A percentile compares a stretch with the other conserved stretches of the same genome.
Evolutionary conservation across 2,113 vertebrate species (phyloP).

Genomic region (Ceyx margarethae): DNA sequence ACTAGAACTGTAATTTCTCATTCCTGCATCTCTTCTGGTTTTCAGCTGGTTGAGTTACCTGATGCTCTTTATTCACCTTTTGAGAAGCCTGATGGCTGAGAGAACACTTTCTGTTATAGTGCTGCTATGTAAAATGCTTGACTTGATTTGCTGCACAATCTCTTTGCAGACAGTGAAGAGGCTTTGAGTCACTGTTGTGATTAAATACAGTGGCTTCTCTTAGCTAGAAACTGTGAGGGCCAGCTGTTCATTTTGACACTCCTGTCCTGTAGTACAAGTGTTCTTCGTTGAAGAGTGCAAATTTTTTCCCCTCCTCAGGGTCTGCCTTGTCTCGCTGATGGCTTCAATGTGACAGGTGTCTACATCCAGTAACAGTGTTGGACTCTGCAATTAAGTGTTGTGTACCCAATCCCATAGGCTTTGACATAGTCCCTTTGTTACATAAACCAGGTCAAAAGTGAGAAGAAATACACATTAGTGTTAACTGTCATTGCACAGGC

Average conservation of each 20-base stretch:
- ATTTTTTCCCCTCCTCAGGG: accelerated
- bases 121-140: not conserved
- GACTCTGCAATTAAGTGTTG: not conserved
- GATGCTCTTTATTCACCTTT: not conserved
- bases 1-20: not conserved
- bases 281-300: accelerated
- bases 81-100: not conserved
- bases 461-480: not conserved
- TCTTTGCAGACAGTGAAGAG: not conserved
- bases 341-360: not conserved
- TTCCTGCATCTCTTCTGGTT: not conserved
- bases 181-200: not conserved
- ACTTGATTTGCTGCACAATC: not conserved
- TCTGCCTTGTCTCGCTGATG: not conserved
- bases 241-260: not conserved
- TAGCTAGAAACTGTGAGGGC: not conserved
- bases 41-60: not conserved
- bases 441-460: not conserved
- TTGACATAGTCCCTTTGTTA: not conserved
- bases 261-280: not conserved
- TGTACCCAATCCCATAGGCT: not conserved
- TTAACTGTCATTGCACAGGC: not conserved
- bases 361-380: not conserved
- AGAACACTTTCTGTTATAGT: not conserved
- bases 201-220: not conserved